A percentile compares a stretch with the other conserved stretches of the same genome.
Conservation (phyloP, 2,797 vertebrate genomes). For the Thunnus albacares region DNA sequence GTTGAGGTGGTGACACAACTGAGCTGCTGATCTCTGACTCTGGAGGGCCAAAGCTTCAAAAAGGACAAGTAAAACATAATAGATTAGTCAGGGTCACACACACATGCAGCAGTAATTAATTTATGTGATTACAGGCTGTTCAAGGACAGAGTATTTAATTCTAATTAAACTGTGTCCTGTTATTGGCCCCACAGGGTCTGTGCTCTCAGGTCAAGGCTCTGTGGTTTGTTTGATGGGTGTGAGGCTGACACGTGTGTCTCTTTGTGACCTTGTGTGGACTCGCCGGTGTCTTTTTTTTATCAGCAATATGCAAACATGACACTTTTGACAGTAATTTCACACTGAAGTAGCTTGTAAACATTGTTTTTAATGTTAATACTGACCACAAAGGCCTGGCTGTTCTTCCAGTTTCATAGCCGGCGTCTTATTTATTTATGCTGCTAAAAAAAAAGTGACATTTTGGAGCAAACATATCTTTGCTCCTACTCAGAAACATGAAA, state of each 20-base stretch:
- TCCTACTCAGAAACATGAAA: neutral
- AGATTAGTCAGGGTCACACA: conserved; percentile 48
- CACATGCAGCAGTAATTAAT: conserved; percentile 62
- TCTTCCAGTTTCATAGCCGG: neutral
- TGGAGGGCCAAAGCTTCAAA: conserved; percentile 18
- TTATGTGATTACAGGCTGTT: conserved; percentile 58
- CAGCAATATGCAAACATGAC: conserved; percentile 41
- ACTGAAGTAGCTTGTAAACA: conserved; percentile 19
- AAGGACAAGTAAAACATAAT: conserved; percentile 38
- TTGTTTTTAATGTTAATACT: neutral
- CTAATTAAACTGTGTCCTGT: conserved; percentile 60
- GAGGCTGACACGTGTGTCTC: conserved; percentile 28
- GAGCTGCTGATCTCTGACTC: conserved; percentile 18
- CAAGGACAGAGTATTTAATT: conserved; percentile 61
- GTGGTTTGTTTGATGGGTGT: conserved; percentile 37
- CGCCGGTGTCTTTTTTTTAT: conserved; percentile 36
- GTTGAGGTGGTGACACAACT: conserved; percentile 43
- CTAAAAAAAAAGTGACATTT: neutral
- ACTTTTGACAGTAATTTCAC: conserved; percentile 25
- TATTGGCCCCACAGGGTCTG: conserved; percentile 42
- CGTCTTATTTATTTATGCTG: neutral
- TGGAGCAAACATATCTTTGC: neutral
- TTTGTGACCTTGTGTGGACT: conserved; percentile 52
- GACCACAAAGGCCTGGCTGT: neutral
- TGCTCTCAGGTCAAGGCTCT: conserved; percentile 38